Evolutionary conservation across 2,113 vertebrate genomes (phyloP).

Genomic region (Arothron firmamentum): DNA sequence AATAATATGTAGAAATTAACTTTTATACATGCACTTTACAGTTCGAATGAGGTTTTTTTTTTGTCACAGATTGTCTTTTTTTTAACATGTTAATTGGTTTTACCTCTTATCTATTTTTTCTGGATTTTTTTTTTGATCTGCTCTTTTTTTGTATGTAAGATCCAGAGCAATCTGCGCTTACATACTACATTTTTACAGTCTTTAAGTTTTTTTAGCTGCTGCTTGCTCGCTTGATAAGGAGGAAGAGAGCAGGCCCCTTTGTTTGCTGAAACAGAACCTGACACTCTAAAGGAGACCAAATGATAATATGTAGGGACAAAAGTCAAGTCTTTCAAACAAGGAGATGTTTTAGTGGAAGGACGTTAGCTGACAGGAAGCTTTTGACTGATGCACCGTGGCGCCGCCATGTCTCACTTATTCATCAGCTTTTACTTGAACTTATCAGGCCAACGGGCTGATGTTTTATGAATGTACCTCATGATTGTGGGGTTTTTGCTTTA

Average conservation of each 20-base stretch:
- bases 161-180: constrained; percentile 53
- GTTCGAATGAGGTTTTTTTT: constrained; percentile 57
- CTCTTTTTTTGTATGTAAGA: constrained; percentile 31
- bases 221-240: constrained; percentile 59
- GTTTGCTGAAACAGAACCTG: constrained; percentile 58
- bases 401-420: constrained; percentile 34
- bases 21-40: constrained; percentile 82
- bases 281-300: constrained; percentile 75
- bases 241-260: constrained; percentile 58
- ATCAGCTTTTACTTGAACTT: constrained; percentile 72
- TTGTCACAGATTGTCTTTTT: constrained; percentile 34
- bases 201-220: constrained; percentile 55
- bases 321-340: constrained; percentile 16
- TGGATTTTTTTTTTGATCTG: constrained; percentile 36
- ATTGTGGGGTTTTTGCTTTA: constrained; percentile 48
- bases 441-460: constrained; percentile 41
- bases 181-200: constrained; percentile 65
- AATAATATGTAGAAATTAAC: constrained; percentile 6
- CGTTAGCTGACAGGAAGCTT: constrained; percentile 25
- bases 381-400: constrained; percentile 18
- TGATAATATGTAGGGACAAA: constrained; percentile 45
- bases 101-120: constrained; percentile 68
- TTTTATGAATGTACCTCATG: constrained; percentile 72
- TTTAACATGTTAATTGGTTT: constrained; percentile 57
- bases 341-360: constrained; percentile 32